These are phyloP conservation scores for Lutraria rhynchaena DNA, from an alignment of 1,140 invertebrate genomes.

Conservation along the genomic window DNA sequence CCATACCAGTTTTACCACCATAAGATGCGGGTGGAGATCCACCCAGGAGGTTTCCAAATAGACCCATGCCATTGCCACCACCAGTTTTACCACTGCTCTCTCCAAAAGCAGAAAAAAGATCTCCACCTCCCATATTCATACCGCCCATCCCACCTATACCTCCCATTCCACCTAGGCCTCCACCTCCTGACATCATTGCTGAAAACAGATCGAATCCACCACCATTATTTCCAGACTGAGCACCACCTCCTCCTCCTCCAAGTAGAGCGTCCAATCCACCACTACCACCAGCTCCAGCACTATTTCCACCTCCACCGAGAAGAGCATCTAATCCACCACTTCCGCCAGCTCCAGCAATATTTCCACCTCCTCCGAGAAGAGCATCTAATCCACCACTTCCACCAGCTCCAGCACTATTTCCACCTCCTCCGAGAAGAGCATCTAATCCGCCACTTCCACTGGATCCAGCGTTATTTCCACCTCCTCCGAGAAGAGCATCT, in stretches of 20 bases:
- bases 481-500: background rate
- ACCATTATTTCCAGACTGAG: background rate
- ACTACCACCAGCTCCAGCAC: background rate
- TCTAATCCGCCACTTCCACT: background rate
- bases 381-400: background rate
- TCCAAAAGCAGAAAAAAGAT: too few species aligned
- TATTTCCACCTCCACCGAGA: background rate
- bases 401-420: background rate
- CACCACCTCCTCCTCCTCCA: background rate
- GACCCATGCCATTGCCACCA: too few species aligned
- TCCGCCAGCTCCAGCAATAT: background rate
- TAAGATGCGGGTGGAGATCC: too few species aligned
- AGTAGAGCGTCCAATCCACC: background rate
- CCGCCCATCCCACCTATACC: background rate
- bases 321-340: conserved; percentile 20
- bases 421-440: conserved; percentile 1
- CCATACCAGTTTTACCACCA: too few species aligned
- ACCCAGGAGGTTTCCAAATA: too few species aligned
- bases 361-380: background rate
- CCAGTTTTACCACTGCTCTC: too few species aligned
- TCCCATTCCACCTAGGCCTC: background rate
- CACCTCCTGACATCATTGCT: background rate
- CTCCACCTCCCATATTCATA: background rate
- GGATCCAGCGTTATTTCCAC: background rate
- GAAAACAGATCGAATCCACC: background rate